Evolutionary conservation across 2,888 invertebrate species (phyloP).

Genomic region (Standfussiana lucernea): DNA sequence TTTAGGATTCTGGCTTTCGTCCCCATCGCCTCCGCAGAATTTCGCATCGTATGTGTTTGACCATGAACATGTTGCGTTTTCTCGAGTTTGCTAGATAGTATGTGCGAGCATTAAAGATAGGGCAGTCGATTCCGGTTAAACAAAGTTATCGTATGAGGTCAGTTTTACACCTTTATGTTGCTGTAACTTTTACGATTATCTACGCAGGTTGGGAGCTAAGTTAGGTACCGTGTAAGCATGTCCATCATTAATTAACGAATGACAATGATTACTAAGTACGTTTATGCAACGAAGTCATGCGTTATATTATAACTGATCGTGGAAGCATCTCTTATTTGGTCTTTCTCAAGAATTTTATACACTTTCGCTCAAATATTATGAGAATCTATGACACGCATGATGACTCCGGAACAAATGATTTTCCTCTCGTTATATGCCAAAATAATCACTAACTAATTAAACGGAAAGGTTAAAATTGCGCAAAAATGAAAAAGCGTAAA

Average conservation of each 20-base stretch:
- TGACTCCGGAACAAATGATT: conserved; percentile 17
- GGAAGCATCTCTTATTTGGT: conserved; percentile 7
- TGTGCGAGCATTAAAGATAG: conserved; percentile 18
- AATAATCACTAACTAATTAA: conserved; percentile 31
- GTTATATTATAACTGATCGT: conserved; percentile 10
- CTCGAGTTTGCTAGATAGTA: neutral
- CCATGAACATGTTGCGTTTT: neutral
- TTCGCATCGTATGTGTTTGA: neutral
- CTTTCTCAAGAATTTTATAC: conserved; percentile 48
- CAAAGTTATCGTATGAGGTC: conserved; percentile 3
- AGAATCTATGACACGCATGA: conserved; percentile 5
- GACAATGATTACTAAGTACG: conserved; percentile 10
- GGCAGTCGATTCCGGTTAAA: neutral
- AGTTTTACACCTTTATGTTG: conserved; percentile 9
- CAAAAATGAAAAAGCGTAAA: conserved; percentile 11
- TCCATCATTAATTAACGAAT: conserved; percentile 3
- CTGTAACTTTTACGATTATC: neutral
- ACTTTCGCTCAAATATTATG: conserved; percentile 50
- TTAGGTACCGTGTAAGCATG: conserved; percentile 11
- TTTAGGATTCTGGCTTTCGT: neutral
- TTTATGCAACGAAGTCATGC: conserved; percentile 44
- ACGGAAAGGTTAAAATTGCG: conserved; percentile 46
- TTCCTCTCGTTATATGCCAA: conserved; percentile 31
- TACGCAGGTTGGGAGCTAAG: neutral
- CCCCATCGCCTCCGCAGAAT: neutral